Evolutionary conservation across 2,113 vertebrate species (phyloP).

Genomic region (Fregetta grallaria): DNA sequence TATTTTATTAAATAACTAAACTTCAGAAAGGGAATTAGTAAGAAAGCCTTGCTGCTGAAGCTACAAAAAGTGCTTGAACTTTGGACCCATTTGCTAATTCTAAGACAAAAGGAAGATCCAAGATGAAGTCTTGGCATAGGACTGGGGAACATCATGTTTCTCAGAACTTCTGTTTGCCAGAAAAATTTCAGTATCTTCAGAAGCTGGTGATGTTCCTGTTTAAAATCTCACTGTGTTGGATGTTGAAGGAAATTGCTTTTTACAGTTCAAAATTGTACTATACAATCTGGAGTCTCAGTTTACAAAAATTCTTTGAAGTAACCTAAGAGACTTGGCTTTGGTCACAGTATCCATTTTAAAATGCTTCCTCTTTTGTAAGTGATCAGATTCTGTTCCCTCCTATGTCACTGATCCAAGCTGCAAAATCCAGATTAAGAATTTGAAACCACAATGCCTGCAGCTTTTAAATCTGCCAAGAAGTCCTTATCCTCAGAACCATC

Average conservation of each 20-base stretch:
- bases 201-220: background rate
- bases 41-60: background rate
- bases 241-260: slow-evolving; percentile 1
- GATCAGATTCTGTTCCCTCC: background rate
- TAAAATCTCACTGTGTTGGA: background rate
- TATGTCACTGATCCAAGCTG: slow-evolving; percentile 10
- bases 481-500: background rate
- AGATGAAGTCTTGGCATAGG: background rate
- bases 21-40: background rate
- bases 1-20: background rate
- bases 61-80: background rate
- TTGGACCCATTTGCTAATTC: background rate
- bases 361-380: background rate
- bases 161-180: background rate
- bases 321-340: slow-evolving; percentile 10
- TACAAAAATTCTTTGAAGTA: slow-evolving; percentile 36
- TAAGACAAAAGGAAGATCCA: background rate
- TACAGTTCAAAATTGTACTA: background rate
- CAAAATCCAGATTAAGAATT: slow-evolving; percentile 44
- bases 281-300: slow-evolving; percentile 17
- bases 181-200: background rate
- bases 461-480: slow-evolving; percentile 28
- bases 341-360: slow-evolving; percentile 20
- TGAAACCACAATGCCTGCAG: slow-evolving; percentile 27
- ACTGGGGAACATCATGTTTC: background rate